Conservation (phyloP, 2,888 invertebrate genomes). For the Folsomia candida region DNA sequence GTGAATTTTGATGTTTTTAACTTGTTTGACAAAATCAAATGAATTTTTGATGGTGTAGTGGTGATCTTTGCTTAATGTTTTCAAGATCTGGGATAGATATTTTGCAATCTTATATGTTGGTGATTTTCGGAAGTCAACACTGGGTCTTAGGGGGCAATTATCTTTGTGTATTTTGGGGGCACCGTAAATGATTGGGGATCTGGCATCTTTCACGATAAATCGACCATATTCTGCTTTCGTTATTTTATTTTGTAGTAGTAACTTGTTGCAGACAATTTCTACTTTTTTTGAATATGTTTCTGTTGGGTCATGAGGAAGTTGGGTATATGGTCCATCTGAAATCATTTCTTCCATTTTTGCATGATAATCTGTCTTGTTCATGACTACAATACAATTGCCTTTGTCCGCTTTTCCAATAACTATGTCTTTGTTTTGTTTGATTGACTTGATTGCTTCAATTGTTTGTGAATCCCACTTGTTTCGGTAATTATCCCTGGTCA, state of each 20-base stretch:
- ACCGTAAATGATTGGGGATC: constrained; percentile 4
- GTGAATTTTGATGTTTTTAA: not conserved
- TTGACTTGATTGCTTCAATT: not conserved
- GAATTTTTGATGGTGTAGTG: not conserved
- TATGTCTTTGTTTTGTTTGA: not conserved
- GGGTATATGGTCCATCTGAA: not conserved
- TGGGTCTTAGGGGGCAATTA: constrained; percentile 1
- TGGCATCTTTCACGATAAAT: not conserved
- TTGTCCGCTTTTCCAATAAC: constrained; percentile 15
- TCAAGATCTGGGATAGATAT: not conserved
- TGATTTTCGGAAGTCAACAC: not conserved
- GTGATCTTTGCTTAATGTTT: not conserved
- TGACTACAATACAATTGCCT: constrained; percentile 13
- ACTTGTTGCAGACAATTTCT: not conserved
- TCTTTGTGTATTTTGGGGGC: constrained; percentile 15
- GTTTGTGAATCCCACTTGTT: not conserved
- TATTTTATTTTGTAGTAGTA: not conserved
- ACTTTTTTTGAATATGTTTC: not conserved
- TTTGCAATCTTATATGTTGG: constrained; percentile 2
- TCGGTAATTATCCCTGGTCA: not conserved
- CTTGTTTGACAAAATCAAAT: not conserved
- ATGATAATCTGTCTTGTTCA: not conserved
- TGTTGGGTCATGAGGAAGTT: not conserved
- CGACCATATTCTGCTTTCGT: not conserved
- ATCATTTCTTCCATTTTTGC: not conserved